These are phyloP conservation scores for Apotomis capreana DNA, from an alignment of 2,888 invertebrate species.

Conservation along the genomic window DNA sequence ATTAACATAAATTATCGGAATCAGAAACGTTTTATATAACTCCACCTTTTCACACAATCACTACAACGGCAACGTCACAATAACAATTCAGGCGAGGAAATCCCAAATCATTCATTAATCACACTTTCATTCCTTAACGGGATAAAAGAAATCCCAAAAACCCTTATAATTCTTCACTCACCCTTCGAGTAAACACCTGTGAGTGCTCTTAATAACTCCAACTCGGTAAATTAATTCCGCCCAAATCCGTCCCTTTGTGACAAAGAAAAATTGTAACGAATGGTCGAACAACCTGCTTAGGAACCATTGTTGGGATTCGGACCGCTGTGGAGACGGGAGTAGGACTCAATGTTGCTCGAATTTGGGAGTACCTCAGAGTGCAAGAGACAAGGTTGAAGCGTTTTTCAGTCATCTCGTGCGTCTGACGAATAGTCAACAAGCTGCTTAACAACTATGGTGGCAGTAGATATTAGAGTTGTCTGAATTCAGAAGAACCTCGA, in stretches of 20 bases:
- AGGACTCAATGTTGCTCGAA: conserved; percentile 26
- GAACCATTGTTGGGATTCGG: conserved; percentile 12
- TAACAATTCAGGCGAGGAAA: conserved; percentile 20
- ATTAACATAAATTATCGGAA: too few species aligned
- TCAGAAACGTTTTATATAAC: neutral
- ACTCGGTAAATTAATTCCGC: conserved; percentile 39
- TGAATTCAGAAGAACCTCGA: too few species aligned
- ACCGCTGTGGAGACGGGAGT: conserved; percentile 1
- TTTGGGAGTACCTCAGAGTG: conserved; percentile 23
- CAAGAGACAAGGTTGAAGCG: conserved; percentile 9
- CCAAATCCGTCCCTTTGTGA: conserved; percentile 41
- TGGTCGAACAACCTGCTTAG: conserved; percentile 41
- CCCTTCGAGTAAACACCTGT: conserved; percentile 41
- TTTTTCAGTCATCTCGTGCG: neutral
- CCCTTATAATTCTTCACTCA: conserved; percentile 26
- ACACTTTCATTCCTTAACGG: conserved; percentile 36
- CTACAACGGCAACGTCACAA: conserved; percentile 4
- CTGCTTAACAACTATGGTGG: too few species aligned
- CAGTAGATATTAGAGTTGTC: too few species aligned
- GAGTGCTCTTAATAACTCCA: conserved; percentile 42
- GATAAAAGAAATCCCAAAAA: conserved; percentile 31
- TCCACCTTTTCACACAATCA: conserved; percentile 1
- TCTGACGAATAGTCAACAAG: too few species aligned
- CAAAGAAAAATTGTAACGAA: conserved; percentile 41
- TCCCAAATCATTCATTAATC: conserved; percentile 30